Evolutionary conservation across 2,797 vertebrate genomes (phyloP), one percentile per base, ranked within the genome.

Genomic region (Nyctalus aviator): DNA sequence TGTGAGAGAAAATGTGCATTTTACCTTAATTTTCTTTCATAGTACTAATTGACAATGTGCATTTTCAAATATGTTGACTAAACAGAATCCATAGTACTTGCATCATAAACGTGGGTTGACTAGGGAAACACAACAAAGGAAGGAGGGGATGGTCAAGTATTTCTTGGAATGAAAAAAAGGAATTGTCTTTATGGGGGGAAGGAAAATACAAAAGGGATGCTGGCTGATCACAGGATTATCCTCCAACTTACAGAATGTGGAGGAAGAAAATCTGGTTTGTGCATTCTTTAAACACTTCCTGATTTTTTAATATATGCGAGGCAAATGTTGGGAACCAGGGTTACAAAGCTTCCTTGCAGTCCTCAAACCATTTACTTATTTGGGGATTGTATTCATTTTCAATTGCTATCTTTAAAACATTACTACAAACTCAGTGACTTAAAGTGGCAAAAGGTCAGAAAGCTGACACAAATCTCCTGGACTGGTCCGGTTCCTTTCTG

Each of bases 371-470:
- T 55, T 72, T 25, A 13, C 27, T 44, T 76, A 84, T 48, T 37
- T 62, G 13, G 32, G 25, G 20, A 78, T 2, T 85, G 11, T 88
- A 55, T 30, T 76, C 3, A 18, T 84, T 76, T 66, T 82, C 37
- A 48, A 69, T 27, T 86, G 72, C 59, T 94, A 25, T 32, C 68
- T 27, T 78, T 73, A 87, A 84, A 75, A 87, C 37, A 25, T 8
- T 32, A 50, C 32, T 90, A 32, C 44, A 77, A 77, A 94, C 50
- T 13, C 64, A 82, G n/a, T 78, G 30, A n/a, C 41, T 89, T 95
- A 50, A 84, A 64, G 53, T 48, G 78, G 88, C 25, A 75, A 23
- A 68, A 53, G 5, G 30, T 73, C 21, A 9, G 81, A 81, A 84
- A 15, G 55, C n/a, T 59, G 55, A 57, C 41, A 27, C 23, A 46